These are phyloP conservation scores for Butorides virescens DNA, from an alignment of 2,113 vertebrate genomes.

Conservation along the genomic window DNA sequence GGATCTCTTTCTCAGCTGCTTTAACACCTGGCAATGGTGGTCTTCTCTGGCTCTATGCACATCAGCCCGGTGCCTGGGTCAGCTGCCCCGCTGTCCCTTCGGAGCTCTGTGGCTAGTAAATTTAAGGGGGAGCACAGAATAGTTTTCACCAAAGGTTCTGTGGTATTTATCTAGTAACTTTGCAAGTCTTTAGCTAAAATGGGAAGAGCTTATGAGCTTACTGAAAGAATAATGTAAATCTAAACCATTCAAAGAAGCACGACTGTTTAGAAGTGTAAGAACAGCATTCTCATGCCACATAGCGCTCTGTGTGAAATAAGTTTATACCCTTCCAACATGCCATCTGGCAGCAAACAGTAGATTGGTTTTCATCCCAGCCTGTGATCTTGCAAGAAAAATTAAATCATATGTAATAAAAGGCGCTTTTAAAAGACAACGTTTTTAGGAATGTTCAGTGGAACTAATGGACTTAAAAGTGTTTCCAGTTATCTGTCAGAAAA, in stretches of 20 bases:
- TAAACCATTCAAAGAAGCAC: constrained; percentile 31
- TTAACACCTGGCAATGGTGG: neutral
- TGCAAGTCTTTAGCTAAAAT: constrained; percentile 10
- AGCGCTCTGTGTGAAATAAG: constrained; percentile 32
- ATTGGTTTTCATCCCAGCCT: constrained; percentile 42
- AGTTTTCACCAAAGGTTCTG: neutral
- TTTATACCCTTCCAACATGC: constrained; percentile 55
- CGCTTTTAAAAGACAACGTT: neutral
- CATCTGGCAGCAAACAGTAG: constrained; percentile 52
- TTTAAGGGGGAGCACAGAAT: neutral
- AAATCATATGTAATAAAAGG: neutral
- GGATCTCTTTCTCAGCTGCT: neutral
- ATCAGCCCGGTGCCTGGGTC: neutral
- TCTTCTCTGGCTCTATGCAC: too few relatives aligned
- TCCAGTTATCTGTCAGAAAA: neutral
- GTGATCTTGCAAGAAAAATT: constrained; percentile 42
- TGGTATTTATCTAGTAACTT: neutral
- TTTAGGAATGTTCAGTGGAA: constrained; percentile 4
- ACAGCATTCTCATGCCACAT: constrained; percentile 46
- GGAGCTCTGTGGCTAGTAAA: neutral
- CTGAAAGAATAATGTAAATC: constrained; percentile 1
- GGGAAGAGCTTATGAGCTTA: neutral
- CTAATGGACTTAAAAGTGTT: neutral
- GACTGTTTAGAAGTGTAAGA: constrained; percentile 47
- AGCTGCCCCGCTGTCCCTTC: neutral